Base-by-base conservation (phyloP, 2,113 vertebrate genomes). In the Ochotona curzoniae region DNA sequence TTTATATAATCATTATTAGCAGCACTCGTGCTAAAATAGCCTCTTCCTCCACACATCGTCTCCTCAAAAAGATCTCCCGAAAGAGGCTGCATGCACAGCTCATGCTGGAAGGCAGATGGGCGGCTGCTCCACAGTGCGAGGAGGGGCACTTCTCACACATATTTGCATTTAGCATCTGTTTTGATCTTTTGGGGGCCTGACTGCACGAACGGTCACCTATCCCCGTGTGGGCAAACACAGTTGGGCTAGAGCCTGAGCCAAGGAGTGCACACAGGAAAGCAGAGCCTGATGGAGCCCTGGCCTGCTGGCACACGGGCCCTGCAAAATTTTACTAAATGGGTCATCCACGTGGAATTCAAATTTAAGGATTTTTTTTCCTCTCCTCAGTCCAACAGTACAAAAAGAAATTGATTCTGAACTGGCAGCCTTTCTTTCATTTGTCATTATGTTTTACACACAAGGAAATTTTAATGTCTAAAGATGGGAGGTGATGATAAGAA, bases 391-490 rank as follows among this genome's bases (percentile, higher is more conserved):
- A 78, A 87, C 2, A 75, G 83, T 35, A 64, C 44, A 84, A 80
- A 89, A 85, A 4, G 0, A 1, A 89, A 32, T 18, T 23, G 20
- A 57, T 60, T 95, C 20, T 83, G 93, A 95, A 95, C 57, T 32
- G 86, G 94, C 83, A 94, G 83, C 79, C 78, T 61, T 87, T 90
- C 92, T 82, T 93, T 90, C 54, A 35, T 95, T 95, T 96, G 90
- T 92, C 96, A 87, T 97, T 94, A 63, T 90, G 64, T 90, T 95
- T 96, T 95, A 95, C 63, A 91, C 80, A 75, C 81, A 94, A 90
- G 75, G 76, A 94, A 93, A 74, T 93, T 83, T 94, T 96, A 96
- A 93, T 61, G 81, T 32, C 91, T 35, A 57, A 96, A 94, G 81
- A 97, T 92, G 73, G 93, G 86, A 85, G 84, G 83, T 20, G 83